phyloP scores from a whole-genome alignment of 2,888 invertebrate genomes.

The Ellobium chinense region DNA sequence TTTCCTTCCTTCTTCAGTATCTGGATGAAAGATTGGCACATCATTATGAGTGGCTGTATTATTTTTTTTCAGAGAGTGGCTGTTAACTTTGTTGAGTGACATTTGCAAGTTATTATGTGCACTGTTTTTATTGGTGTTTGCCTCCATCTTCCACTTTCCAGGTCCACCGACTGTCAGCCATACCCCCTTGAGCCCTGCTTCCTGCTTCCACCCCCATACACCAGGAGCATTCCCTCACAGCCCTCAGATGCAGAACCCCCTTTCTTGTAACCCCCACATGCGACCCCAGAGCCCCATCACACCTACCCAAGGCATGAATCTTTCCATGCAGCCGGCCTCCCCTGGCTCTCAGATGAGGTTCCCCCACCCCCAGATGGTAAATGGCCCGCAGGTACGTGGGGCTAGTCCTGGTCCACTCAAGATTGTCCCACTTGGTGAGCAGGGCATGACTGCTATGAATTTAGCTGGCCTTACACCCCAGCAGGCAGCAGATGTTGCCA shows the following conservation, averaged over 20 bases:
- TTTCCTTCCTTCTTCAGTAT: too few relatives aligned
- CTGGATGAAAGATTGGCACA: too few relatives aligned
- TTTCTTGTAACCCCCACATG: constrained; percentile 3
- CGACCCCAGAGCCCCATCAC: neutral
- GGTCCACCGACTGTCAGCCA: neutral
- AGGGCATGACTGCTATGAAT: neutral
- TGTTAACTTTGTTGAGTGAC: too few relatives aligned
- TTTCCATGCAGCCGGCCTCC: neutral
- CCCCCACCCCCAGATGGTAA: neutral
- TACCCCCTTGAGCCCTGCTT: neutral
- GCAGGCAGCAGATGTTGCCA: neutral
- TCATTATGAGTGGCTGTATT: too few relatives aligned
- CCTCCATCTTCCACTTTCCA: constrained; percentile 4
- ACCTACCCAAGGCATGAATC: neutral
- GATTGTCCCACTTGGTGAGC: neutral
- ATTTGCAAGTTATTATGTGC: too few relatives aligned
- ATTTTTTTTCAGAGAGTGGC: too few relatives aligned
- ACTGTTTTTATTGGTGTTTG: too few relatives aligned
- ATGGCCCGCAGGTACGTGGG: neutral
- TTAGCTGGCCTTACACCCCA: neutral
- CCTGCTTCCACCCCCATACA: constrained; percentile 16
- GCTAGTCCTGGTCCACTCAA: neutral
- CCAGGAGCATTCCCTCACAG: neutral
- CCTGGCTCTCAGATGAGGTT: neutral
- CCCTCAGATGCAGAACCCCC: constrained; percentile 8